Evolutionary conservation across 2,888 invertebrate genomes (phyloP).

Genomic region (Caenorhabditis wallacei): DNA sequence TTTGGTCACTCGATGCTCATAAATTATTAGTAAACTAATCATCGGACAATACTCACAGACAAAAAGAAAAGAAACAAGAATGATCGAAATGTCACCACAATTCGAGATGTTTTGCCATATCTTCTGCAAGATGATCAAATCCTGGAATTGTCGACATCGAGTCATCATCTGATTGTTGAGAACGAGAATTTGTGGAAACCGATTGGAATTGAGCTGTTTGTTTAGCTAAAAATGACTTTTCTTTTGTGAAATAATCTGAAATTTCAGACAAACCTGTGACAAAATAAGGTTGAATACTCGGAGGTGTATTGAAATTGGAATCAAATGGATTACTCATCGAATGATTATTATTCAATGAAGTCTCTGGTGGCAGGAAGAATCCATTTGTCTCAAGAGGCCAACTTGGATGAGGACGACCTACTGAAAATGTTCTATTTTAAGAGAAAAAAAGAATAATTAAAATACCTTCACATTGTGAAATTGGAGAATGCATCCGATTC

Average conservation of each 20-base stretch:
- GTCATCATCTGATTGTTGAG: constrained; percentile 56
- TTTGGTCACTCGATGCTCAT: constrained; percentile 22
- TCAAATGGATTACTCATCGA: constrained; percentile 47
- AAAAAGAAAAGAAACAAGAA: constrained; percentile 3
- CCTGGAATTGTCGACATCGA: constrained; percentile 53
- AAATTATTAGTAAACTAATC: constrained; percentile 61
- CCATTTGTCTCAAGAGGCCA: constrained; percentile 73
- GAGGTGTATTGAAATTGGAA: constrained; percentile 12
- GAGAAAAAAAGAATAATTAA: not conserved
- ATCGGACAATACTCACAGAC: constrained; percentile 58
- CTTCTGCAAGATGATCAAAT: constrained; percentile 74
- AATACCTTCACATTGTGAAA: constrained; percentile 11
- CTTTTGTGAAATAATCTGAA: not conserved
- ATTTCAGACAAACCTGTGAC: constrained; percentile 13
- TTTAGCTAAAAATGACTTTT: constrained; percentile 25
- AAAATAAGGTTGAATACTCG: constrained; percentile 41
- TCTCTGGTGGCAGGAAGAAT: constrained; percentile 59
- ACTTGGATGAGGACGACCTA: constrained; percentile 69
- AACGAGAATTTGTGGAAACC: constrained; percentile 10
- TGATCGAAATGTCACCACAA: constrained; percentile 60
- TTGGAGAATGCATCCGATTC: not conserved
- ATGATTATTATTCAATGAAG: constrained; percentile 20
- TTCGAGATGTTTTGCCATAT: constrained; percentile 75
- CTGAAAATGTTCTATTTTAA: constrained; percentile 9
- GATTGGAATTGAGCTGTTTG: constrained; percentile 28